These are phyloP conservation scores for Falco columbarius DNA, from an alignment of 2,797 vertebrate genomes.

Conservation along the genomic window DNA sequence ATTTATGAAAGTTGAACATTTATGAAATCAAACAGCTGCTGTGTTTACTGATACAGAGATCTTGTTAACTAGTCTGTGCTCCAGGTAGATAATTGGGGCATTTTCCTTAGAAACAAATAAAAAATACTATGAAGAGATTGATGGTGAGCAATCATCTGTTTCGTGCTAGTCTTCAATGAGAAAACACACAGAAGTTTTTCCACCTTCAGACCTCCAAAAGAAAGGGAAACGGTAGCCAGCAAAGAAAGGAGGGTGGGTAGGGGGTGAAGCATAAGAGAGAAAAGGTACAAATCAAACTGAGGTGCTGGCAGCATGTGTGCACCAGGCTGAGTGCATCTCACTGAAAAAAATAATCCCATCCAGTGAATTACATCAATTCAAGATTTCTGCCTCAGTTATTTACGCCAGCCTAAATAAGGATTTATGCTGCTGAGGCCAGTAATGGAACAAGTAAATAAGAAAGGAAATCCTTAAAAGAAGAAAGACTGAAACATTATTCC, in stretches of 20 bases:
- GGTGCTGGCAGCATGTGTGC: neutral
- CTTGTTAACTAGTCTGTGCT: neutral
- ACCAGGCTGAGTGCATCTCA: neutral
- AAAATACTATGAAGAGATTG: neutral
- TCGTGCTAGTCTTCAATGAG: neutral
- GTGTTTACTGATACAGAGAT: neutral
- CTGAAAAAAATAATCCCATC: neutral
- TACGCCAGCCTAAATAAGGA: neutral
- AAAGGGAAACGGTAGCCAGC: neutral
- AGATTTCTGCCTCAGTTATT: neutral
- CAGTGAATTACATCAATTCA: neutral
- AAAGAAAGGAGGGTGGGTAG: neutral
- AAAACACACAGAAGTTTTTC: neutral
- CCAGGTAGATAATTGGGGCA: accelerated
- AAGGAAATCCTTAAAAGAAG: neutral
- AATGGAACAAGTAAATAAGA: neutral
- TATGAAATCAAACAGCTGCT: neutral
- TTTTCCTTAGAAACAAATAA: neutral
- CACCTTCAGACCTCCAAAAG: neutral
- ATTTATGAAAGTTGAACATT: neutral
- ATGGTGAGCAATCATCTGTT: neutral
- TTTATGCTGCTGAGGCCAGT: neutral
- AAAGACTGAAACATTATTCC: neutral
- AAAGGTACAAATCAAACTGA: neutral
- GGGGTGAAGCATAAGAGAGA: accelerated